These are phyloP conservation scores for Hedychridium roseum DNA, from an alignment of 2,888 invertebrate species.

Conservation along the genomic window DNA sequence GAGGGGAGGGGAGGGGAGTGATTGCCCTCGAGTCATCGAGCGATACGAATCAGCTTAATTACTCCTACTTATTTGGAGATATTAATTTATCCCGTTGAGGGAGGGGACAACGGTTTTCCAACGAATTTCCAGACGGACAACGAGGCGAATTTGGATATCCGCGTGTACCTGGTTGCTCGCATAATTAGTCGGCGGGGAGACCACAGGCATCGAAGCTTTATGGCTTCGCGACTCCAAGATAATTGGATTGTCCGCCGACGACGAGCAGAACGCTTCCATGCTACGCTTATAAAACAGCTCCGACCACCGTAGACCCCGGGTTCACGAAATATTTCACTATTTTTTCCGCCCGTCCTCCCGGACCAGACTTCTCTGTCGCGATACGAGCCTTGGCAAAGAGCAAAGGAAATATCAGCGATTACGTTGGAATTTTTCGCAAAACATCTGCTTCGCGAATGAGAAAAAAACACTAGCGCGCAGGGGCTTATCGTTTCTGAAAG, in stretches of 20 bases:
- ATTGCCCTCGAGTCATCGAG: too few species aligned
- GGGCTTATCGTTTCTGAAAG: too few species aligned
- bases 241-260: conserved; percentile 52
- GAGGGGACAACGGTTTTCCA: conserved; percentile 15
- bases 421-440: too few species aligned
- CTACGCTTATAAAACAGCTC: too few species aligned
- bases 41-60: too few species aligned
- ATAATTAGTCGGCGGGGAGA: conserved; percentile 34
- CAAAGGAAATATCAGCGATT: conserved; percentile 13
- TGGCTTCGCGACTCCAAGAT: conserved; percentile 46
- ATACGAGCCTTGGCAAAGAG: conserved; percentile 17
- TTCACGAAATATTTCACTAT: conserved; percentile 2
- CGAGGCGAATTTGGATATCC: conserved; percentile 34
- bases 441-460: too few species aligned
- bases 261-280: conserved; percentile 47
- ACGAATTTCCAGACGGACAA: conserved; percentile 36
- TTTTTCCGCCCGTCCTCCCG: too few species aligned
- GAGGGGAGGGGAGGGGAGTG: not conserved
- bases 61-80: too few species aligned
- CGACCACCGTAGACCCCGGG: conserved; percentile 10
- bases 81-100: too few species aligned
- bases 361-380: conserved; percentile 11
- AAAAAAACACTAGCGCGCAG: too few species aligned
- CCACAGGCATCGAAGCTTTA: conserved; percentile 43
- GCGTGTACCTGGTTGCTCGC: conserved; percentile 33